Evolutionary conservation across 1,140 invertebrate species (phyloP), one percentile per base, ranked within the genome.

Genomic region (Leguminivora glycinivorella): DNA sequence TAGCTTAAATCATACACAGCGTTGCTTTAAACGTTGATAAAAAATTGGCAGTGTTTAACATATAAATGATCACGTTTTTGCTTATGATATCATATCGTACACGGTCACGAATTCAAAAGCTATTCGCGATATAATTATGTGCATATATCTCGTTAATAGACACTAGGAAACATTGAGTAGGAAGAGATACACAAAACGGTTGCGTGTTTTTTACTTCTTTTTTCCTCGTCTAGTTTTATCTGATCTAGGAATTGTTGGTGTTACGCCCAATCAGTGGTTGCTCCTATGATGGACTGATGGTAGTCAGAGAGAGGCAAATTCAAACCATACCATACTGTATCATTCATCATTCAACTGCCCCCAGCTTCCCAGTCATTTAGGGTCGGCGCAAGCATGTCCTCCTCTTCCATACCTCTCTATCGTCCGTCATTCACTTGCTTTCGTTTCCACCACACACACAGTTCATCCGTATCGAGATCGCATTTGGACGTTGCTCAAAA

Each of bases 111-210:
- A 52, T 52, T 52, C 47, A 9, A 10, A 52, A 52, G 47, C 7
- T 52, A 52, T 52, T 52, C 47, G 47, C 47, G 58, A 63, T 29
- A 14, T 17, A 29, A 63, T 63, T 63, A 63, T 63, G 58, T 17
- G 22, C 58, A 63, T 63, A 63, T 26, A 63, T 63, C 26, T 31
- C n/a, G 7, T 60, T 38, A 38, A 38, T 31, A 10, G 58, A 29
- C 26, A 63, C 26, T n/a, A 63, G 58, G 58, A 63, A 63, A 63
- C 19, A 29, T 31, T 19, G 26, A 63, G 58, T 29, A 60, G 56
- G 56, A 60, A 52, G 47, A 52, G 47, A 22, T 52, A 52, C 47
- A n/a, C 47, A 6, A 52, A 52, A 17, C 19, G 22, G 17, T 9
- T 52, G 47, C 7, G 47, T 52, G 17, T 43, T 43, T 43, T n/a